A percentile compares a stretch with the other conserved stretches of the same genome.
These are phyloP conservation scores for Craterocephalus amniculus DNA, from an alignment of 2,797 vertebrate species.

Conservation along the genomic window DNA sequence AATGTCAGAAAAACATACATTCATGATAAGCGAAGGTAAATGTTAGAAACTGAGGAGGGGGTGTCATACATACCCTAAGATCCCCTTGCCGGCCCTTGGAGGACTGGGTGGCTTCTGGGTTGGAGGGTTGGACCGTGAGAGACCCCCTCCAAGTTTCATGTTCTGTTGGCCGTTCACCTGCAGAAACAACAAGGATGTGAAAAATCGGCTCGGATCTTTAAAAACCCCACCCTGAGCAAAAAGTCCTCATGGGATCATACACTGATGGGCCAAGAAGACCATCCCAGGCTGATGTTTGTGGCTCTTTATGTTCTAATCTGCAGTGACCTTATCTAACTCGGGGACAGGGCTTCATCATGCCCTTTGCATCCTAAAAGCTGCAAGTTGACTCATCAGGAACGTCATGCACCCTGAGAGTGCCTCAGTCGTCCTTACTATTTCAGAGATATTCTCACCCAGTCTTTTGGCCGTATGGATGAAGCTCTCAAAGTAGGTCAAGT, in stretches of 20 bases:
- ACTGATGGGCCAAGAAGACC: not conserved
- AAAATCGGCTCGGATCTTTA: not conserved
- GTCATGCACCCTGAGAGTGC: not conserved
- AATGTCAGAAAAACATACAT: not conserved
- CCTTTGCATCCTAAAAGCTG: constrained; percentile 1
- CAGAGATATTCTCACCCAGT: not conserved
- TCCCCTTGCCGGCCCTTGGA: constrained; percentile 90
- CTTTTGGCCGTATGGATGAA: not conserved
- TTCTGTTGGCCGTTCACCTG: constrained; percentile 93
- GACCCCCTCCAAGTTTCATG: constrained; percentile 89
- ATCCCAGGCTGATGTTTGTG: not conserved
- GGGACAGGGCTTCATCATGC: not conserved
- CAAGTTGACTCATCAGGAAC: not conserved
- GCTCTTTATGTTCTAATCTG: not conserved
- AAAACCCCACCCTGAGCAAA: not conserved
- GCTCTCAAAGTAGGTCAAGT: not conserved
- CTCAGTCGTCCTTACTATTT: not conserved
- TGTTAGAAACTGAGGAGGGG: too few relatives aligned
- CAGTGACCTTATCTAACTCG: not conserved
- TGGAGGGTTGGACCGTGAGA: constrained; percentile 90
- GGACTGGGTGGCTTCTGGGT: constrained; percentile 96
- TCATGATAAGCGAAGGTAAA: not conserved
- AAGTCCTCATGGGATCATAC: not conserved
- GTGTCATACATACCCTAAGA: constrained; percentile 87
- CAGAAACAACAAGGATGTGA: constrained; percentile 18